phyloP scores from a whole-genome alignment of 1,140 invertebrate genomes.

The Archivesica marissinica region DNA sequence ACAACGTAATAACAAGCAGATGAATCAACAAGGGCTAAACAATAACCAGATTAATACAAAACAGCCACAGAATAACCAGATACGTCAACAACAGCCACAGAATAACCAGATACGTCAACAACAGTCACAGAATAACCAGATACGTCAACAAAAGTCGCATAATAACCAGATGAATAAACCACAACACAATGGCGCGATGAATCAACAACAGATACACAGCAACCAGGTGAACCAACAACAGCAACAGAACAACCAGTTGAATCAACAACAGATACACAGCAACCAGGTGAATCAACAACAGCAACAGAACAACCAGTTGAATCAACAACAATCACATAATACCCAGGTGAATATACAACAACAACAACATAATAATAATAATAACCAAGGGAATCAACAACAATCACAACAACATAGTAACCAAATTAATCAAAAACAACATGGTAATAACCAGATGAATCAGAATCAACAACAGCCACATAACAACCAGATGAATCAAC shows the following conservation, averaged over 20 bases:
- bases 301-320: neutral
- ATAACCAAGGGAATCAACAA: neutral
- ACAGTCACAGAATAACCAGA: neutral
- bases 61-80: too few relatives aligned
- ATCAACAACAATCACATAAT: neutral
- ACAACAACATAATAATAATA: too few relatives aligned
- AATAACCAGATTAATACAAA: too few relatives aligned
- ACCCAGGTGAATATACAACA: neutral
- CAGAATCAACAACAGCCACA: neutral
- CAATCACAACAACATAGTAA: conserved; percentile 18
- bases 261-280: neutral
- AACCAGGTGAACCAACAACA: neutral
- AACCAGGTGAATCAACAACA: neutral
- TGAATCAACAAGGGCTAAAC: too few relatives aligned
- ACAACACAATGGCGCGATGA: neutral
- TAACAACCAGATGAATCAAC: neutral
- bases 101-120: too few relatives aligned
- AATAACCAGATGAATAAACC: neutral
- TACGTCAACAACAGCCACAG: neutral
- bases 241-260: neutral
- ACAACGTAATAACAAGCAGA: too few relatives aligned
- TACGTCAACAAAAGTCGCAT: neutral
- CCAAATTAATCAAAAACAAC: neutral
- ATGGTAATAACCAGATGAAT: neutral
- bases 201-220: neutral